Evolutionary conservation across 2,113 vertebrate species (phyloP).

Genomic region (Aptenodytes patagonicus): DNA sequence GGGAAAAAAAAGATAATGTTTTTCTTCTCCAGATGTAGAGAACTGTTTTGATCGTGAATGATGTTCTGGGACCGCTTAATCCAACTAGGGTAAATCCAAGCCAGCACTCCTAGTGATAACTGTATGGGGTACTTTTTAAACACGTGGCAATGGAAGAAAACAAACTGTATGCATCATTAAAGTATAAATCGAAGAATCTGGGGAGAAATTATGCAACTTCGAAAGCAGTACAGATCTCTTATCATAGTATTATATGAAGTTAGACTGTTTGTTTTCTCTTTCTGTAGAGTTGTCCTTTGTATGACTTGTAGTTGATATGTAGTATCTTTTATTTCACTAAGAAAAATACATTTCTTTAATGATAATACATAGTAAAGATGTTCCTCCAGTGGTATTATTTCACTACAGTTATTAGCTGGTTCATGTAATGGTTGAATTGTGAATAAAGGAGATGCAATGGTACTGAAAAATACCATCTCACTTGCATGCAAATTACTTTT

Average conservation of each 20-base stretch:
- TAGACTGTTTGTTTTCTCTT: background rate
- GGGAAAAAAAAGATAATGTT: background rate
- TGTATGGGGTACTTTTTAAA: background rate
- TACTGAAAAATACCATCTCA: background rate
- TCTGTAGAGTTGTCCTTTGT: background rate
- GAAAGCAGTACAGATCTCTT: background rate
- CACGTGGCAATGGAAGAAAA: background rate
- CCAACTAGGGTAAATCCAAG: background rate
- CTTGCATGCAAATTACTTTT: background rate
- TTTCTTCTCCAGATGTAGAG: background rate
- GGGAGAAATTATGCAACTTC: background rate
- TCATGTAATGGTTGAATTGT: background rate
- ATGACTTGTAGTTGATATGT: background rate
- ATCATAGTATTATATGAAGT: background rate
- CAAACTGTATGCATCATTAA: background rate
- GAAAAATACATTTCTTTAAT: background rate
- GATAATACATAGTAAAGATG: background rate
- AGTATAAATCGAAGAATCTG: background rate
- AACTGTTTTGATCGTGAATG: background rate
- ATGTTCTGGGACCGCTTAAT: background rate
- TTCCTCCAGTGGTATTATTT: background rate
- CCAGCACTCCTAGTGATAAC: background rate
- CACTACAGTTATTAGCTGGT: background rate
- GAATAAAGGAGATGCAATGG: background rate
- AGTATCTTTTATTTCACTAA: background rate